These are phyloP conservation scores for Aromia moschata DNA, from an alignment of 2,888 invertebrate genomes.

Conservation along the genomic window DNA sequence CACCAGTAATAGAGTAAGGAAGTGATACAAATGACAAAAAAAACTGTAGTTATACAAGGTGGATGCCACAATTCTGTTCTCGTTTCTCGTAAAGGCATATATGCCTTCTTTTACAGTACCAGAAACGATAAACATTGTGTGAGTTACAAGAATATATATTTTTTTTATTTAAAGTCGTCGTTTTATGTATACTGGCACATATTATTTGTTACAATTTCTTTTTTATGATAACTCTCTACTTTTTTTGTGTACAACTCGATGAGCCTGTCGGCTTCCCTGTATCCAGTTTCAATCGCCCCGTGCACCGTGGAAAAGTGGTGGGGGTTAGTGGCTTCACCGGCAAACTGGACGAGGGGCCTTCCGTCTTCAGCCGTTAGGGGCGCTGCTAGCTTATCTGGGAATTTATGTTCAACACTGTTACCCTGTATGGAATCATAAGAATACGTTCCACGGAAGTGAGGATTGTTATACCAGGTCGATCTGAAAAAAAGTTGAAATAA, in stretches of 20 bases:
- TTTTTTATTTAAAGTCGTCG: too few relatives aligned
- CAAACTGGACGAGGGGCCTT: slow-evolving; percentile 58
- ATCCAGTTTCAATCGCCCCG: slow-evolving; percentile 62
- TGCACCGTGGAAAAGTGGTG: slow-evolving; percentile 62
- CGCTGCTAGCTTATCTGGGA: slow-evolving; percentile 19
- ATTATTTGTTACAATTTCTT: too few relatives aligned
- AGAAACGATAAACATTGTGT: not conserved
- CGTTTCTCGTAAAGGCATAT: too few relatives aligned
- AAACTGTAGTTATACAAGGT: too few relatives aligned
- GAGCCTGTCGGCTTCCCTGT: slow-evolving; percentile 58
- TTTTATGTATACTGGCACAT: too few relatives aligned
- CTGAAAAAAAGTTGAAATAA: slow-evolving; percentile 38
- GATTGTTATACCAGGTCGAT: slow-evolving; percentile 44
- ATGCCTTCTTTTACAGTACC: too few relatives aligned
- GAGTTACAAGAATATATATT: not conserved
- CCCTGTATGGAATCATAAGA: slow-evolving; percentile 43
- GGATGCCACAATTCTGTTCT: too few relatives aligned
- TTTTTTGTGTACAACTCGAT: not conserved
- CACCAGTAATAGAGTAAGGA: too few relatives aligned
- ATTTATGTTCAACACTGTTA: not conserved
- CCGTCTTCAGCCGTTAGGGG: slow-evolving; percentile 14
- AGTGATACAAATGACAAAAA: too few relatives aligned
- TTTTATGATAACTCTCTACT: too few relatives aligned
- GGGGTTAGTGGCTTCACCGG: slow-evolving; percentile 65
- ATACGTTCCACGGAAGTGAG: slow-evolving; percentile 45